phyloP scores from a whole-genome alignment of 2,888 invertebrate genomes.

The Polymixis lichenea region DNA sequence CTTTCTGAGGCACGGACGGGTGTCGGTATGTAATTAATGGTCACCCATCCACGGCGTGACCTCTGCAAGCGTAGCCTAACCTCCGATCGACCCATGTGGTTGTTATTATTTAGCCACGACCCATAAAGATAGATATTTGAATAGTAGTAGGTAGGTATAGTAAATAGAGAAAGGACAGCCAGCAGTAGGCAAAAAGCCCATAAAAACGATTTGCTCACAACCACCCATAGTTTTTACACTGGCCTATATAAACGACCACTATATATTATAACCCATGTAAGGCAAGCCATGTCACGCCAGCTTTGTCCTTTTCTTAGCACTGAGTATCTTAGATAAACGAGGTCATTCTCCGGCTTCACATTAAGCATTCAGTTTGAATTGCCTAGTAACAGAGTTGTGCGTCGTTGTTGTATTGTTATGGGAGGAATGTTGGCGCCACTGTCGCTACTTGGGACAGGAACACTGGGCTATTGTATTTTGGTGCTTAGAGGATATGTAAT shows the following conservation, averaged over 20 bases:
- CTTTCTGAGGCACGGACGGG: no score
- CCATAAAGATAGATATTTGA: background rate
- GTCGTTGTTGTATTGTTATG: constrained; percentile 23
- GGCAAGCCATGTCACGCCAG: constrained; percentile 25
- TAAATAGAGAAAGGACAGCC: background rate
- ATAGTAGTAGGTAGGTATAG: background rate
- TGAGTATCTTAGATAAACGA: constrained; percentile 40
- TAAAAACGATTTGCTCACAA: background rate
- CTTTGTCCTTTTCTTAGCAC: constrained; percentile 18
- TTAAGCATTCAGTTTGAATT: constrained; percentile 52
- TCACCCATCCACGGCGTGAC: no score
- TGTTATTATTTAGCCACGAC: no score
- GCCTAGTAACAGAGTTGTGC: constrained; percentile 32
- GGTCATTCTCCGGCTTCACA: constrained; percentile 46
- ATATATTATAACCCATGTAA: background rate
- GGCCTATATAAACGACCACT: constrained; percentile 16
- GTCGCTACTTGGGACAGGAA: background rate
- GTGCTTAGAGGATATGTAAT: background rate
- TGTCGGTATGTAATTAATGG: no score
- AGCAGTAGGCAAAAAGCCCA: background rate
- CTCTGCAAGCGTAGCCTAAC: no score
- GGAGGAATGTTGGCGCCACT: constrained; percentile 33
- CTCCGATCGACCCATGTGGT: no score
- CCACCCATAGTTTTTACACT: constrained; percentile 13
- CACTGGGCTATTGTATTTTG: background rate